These are phyloP conservation scores for Cranoglanis bouderius DNA, from an alignment of 2,113 vertebrate species.

Conservation along the genomic window DNA sequence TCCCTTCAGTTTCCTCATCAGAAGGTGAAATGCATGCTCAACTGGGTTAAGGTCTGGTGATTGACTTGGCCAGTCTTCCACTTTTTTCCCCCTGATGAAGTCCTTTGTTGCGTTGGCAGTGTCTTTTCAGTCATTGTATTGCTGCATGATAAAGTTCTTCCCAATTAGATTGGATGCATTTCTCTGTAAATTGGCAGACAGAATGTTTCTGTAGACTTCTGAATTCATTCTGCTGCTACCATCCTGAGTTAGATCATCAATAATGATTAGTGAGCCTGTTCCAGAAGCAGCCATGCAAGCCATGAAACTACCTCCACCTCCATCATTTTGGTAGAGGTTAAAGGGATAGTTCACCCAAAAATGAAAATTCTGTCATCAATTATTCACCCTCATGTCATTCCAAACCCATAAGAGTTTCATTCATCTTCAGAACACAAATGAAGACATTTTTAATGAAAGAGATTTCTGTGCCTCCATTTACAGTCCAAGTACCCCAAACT, in stretches of 20 bases:
- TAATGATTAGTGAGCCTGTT: neutral
- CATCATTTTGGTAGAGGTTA: neutral
- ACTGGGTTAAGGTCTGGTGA: neutral
- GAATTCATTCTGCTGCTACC: neutral
- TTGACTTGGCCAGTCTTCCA: neutral
- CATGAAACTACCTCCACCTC: too few species aligned
- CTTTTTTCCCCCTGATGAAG: too few species aligned
- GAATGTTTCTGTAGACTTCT: neutral
- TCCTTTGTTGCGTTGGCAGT: neutral
- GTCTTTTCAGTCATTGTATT: neutral
- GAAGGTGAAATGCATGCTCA: neutral
- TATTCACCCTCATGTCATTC: too few species aligned
- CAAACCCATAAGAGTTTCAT: too few species aligned
- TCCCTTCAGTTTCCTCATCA: neutral
- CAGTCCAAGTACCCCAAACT: too few species aligned
- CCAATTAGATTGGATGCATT: neutral
- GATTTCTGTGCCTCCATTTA: too few species aligned
- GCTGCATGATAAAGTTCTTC: neutral
- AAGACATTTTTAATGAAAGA: too few species aligned
- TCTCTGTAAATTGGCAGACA: neutral
- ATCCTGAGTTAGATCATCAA: neutral
- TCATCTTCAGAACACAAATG: too few species aligned
- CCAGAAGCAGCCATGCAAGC: neutral
- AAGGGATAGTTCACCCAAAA: too few species aligned
- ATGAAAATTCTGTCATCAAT: too few species aligned